Conservation (phyloP, 2,888 invertebrate species). For the Priocnemis perturbator region DNA sequence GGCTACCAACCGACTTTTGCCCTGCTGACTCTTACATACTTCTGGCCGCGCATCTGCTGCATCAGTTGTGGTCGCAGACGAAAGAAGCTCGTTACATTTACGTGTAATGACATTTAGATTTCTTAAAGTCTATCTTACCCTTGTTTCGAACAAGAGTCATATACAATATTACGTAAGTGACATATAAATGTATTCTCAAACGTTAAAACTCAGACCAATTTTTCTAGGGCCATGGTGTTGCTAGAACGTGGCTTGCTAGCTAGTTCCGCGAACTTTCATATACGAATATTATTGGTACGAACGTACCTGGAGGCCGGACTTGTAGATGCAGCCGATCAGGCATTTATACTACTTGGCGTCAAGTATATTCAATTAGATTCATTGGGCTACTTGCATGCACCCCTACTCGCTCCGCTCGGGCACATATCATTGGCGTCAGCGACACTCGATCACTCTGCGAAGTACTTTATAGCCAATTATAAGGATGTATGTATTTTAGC, state of each 20-base stretch:
- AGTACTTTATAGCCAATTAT: slow-evolving; percentile 91
- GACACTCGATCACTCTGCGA: slow-evolving; percentile 85
- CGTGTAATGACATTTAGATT: slow-evolving; percentile 51
- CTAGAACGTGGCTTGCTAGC: slow-evolving; percentile 66
- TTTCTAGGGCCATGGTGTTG: slow-evolving; percentile 66
- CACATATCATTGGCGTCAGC: slow-evolving; percentile 83
- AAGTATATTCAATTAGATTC: slow-evolving; percentile 97
- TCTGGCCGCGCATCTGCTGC: slow-evolving; percentile 84
- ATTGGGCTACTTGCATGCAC: slow-evolving; percentile 89
- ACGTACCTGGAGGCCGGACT: slow-evolving; percentile 80
- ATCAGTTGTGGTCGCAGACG: slow-evolving; percentile 77
- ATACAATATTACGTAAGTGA: too few relatives aligned
- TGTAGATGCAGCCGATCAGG: slow-evolving; percentile 67
- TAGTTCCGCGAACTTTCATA: slow-evolving; percentile 92
- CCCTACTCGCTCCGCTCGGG: slow-evolving; percentile 84
- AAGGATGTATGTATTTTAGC: slow-evolving; percentile 84
- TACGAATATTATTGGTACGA: slow-evolving; percentile 88
- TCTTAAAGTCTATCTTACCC: too few relatives aligned
- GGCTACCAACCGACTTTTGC: slow-evolving; percentile 83
- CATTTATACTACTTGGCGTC: slow-evolving; percentile 81
- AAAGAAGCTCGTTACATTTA: slow-evolving; percentile 73
- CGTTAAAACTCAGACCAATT: neutral
- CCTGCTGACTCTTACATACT: slow-evolving; percentile 88
- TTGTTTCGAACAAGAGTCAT: too few relatives aligned
- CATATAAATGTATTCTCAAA: too few relatives aligned